phyloP scores from a whole-genome alignment of 2,888 invertebrate genomes.

The Oscheius sp. region DNA sequence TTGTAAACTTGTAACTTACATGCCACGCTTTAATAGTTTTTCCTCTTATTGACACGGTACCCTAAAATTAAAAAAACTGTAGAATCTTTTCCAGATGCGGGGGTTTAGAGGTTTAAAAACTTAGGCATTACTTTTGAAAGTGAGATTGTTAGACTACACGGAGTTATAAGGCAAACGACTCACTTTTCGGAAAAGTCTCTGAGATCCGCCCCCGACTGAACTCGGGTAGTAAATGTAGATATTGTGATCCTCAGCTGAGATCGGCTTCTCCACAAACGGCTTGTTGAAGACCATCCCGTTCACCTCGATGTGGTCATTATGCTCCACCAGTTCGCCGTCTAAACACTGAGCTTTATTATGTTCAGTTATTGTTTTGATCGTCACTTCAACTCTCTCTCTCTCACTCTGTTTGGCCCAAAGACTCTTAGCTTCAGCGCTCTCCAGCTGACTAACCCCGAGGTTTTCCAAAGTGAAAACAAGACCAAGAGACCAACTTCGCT shows the following conservation, averaged over 20 bases:
- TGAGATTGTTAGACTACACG: slow-evolving; percentile 2
- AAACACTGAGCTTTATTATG: not conserved
- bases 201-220: slow-evolving; percentile 95
- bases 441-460: no score
- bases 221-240: slow-evolving; percentile 99
- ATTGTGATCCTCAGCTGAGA: slow-evolving; percentile 99
- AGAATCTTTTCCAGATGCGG: not conserved
- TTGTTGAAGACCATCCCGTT: slow-evolving; percentile 76
- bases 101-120: no score
- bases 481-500: no score
- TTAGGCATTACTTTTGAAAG: no score
- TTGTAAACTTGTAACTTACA: slow-evolving; percentile 45
- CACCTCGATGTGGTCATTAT: slow-evolving; percentile 70
- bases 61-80: slow-evolving; percentile 41
- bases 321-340: slow-evolving; percentile 61
- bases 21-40: slow-evolving; percentile 59
- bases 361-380: not conserved
- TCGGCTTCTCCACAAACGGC: slow-evolving; percentile 99
- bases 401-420: no score
- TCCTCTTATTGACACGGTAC: slow-evolving; percentile 59
- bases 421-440: no score
- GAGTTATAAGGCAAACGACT: not conserved
- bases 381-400: no score
- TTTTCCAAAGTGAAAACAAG: no score
- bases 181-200: slow-evolving; percentile 93